Base-by-base conservation (phyloP, 2,113 vertebrate genomes). In the Hyperoodon ampullatus region DNA sequence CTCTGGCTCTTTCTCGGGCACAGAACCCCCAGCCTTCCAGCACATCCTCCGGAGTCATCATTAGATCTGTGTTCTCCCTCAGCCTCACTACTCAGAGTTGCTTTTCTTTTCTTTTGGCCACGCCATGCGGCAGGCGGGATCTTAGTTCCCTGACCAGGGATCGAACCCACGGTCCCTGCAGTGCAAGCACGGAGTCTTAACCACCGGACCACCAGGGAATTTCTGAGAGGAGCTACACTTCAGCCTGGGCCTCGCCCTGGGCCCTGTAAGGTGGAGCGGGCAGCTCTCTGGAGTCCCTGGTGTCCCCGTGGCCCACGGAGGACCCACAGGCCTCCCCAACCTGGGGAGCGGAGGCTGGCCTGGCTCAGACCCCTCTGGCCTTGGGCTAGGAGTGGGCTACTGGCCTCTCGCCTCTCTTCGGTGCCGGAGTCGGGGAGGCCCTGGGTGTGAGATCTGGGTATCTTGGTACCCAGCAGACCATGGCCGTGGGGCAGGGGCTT, bases 31-130 rank as follows among this genome's bases (percentile, higher is more conserved):
- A 42, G 81, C 74, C 66, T 58, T 47, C 55, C 58, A 50, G 97
- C 91, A 90, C 97, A 1, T 14, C 96, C 97, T 95, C 97, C 95
- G 30, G 9, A 12, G 12, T 26, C 68, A 26, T 2, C 72, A 53
- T 93, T 97, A 97, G 95, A 95, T 90, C 11, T 98, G 93, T 92
- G 98, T 98, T 97, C 96, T 98, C 97, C 96, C 94, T 97, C 92
- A 44, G 95, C 66, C 97, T 97, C 95, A 96, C 90, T 82, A 82
- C 95, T 88, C 77, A 23, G 96, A 98, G 97, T 96, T 97, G 98
- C 90, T 55, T 47, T 24, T 42, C 10, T 70, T 24, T 71, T 21
- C 30, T 33, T 33, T 7, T 77, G 47, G 74, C 74, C 47, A 33
- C 3, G 50, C 28, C 28, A 77, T 6, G 28, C 18, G 50, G 16